These are phyloP conservation scores for Tylochromis polylepis DNA, from an alignment of 2,113 vertebrate genomes.

Conservation along the genomic window DNA sequence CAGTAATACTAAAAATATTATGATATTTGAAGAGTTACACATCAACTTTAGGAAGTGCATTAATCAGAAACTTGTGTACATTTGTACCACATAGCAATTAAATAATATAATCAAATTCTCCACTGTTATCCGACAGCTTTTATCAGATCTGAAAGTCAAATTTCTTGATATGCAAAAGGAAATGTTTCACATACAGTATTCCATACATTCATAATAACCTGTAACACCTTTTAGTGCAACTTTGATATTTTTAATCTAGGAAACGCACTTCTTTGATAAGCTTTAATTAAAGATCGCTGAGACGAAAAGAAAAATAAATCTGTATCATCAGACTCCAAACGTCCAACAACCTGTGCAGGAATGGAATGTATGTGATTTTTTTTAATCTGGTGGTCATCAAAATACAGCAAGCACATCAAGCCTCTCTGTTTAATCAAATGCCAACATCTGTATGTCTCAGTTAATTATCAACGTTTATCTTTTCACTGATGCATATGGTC, in stretches of 20 bases:
- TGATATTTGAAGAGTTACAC: background rate
- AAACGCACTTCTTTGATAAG: constrained; percentile 28
- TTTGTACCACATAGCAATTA: background rate
- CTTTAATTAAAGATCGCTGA: constrained; percentile 20
- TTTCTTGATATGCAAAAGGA: background rate
- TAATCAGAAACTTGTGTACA: background rate
- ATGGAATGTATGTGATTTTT: background rate
- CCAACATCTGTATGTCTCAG: constrained; percentile 41
- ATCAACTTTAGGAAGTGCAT: background rate
- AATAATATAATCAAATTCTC: background rate
- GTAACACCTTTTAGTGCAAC: background rate
- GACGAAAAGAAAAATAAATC: constrained; percentile 5
- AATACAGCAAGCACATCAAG: constrained; percentile 15
- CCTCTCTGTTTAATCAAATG: constrained; percentile 23
- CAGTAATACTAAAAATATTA: background rate
- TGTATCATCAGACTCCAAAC: constrained; percentile 2
- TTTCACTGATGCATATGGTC: constrained; percentile 15
- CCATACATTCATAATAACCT: background rate
- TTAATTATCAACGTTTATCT: constrained; percentile 27
- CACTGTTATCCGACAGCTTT: background rate
- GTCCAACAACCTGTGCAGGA: constrained; percentile 1
- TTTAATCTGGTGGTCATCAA: background rate
- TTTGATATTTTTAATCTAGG: background rate
- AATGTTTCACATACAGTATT: background rate
- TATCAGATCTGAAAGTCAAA: background rate